These are phyloP conservation scores for Rousettus leschenaultii DNA, from an alignment of 2,113 vertebrate genomes.

Conservation along the genomic window DNA sequence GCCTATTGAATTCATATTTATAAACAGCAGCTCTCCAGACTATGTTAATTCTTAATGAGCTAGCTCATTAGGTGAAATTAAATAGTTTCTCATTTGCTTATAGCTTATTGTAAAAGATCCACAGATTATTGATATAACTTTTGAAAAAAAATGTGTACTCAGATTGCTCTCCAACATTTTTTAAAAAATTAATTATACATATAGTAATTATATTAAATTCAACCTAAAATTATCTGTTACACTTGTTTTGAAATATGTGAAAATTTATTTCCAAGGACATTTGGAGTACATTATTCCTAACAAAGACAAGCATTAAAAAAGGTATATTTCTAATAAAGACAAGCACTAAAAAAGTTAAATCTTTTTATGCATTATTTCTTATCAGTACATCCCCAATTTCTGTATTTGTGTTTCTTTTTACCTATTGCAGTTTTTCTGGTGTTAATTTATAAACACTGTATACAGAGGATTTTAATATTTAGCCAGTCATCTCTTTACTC, in stretches of 20 bases:
- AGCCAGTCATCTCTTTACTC: neutral
- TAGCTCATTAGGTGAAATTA: neutral
- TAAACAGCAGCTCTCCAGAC: neutral
- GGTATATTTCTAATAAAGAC: neutral
- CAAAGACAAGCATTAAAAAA: neutral
- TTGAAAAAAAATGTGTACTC: neutral
- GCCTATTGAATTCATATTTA: neutral
- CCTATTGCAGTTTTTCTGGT: neutral
- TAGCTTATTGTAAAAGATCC: neutral
- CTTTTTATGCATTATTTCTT: neutral
- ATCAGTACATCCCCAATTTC: neutral
- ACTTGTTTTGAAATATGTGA: neutral
- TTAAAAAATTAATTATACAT: neutral
- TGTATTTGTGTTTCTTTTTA: neutral
- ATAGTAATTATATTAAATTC: neutral
- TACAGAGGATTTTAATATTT: neutral
- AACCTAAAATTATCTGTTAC: neutral
- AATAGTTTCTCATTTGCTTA: neutral
- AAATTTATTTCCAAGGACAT: constrained; percentile 10
- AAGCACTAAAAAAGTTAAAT: neutral
- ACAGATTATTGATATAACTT: neutral
- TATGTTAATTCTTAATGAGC: neutral
- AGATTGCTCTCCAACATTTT: neutral
- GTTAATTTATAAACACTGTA: neutral
- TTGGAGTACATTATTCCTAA: neutral